Conservation (phyloP, 2,113 vertebrate genomes). For the Ctenodactylus gundi region DNA sequence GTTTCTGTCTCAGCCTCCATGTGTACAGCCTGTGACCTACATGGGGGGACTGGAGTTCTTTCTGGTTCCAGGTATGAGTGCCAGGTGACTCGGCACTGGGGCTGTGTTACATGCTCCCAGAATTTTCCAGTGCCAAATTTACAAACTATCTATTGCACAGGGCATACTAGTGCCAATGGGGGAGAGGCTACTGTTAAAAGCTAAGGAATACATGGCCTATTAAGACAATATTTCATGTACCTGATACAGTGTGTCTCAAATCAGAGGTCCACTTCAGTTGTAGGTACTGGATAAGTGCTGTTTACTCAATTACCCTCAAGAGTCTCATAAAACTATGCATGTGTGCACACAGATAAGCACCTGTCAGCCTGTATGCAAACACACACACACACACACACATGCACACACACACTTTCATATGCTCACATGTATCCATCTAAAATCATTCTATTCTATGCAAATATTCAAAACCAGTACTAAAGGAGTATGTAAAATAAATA, state of each 20-base stretch:
- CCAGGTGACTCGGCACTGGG: background rate
- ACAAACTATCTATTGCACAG: background rate
- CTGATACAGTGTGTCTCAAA: background rate
- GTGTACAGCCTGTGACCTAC: background rate
- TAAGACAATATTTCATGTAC: background rate
- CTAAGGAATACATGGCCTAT: background rate
- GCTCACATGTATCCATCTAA: background rate
- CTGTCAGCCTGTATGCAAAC: fast-evolving
- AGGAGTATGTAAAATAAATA: background rate
- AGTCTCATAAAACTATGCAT: background rate
- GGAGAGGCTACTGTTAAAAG: fast-evolving
- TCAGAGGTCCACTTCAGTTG: background rate
- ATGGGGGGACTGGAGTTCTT: background rate
- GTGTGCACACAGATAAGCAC: fast-evolving
- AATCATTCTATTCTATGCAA: background rate
- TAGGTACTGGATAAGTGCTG: background rate
- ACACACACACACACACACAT: fast-evolving
- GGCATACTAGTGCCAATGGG: fast-evolving
- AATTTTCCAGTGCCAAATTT: background rate
- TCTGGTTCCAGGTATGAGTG: no score
- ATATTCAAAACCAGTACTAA: background rate
- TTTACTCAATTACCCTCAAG: background rate
- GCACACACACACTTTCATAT: fast-evolving
- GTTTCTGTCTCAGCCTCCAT: background rate
- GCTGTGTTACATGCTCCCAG: background rate